A percentile compares a stretch with the other conserved stretches of the same genome.
Conservation (phyloP, 2,888 invertebrate species). For the Amphipoea lucens region DNA sequence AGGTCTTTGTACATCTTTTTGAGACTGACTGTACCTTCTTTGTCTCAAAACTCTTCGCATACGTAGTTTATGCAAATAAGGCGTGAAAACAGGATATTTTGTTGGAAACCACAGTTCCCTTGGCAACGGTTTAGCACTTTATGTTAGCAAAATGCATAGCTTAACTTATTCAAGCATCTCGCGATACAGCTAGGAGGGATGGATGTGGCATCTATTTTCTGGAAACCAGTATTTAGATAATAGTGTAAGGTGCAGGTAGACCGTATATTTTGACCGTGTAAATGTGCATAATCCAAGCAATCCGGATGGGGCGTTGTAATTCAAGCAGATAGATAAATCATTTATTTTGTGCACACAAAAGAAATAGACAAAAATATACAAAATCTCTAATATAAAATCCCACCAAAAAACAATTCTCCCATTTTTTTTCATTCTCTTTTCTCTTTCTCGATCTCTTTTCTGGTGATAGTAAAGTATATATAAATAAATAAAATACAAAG, state of each 20-base stretch:
- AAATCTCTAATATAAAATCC: too few species aligned
- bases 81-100: constrained; percentile 69
- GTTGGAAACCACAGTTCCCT: constrained; percentile 65
- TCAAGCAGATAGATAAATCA: not conserved
- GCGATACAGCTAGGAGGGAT: constrained; percentile 4
- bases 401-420: too few species aligned
- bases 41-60: constrained; percentile 51
- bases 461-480: too few species aligned
- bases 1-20: too few species aligned
- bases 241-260: not conserved
- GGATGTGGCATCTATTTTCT: constrained; percentile 48
- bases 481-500: too few species aligned
- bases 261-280: not conserved
- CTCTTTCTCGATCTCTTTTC: too few species aligned
- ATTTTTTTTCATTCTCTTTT: too few species aligned
- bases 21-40: constrained; percentile 31
- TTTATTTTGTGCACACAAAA: not conserved
- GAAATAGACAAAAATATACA: too few species aligned
- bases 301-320: too few species aligned
- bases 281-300: too few species aligned
- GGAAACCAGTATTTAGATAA: not conserved
- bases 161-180: constrained; percentile 66
- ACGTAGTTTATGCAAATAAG: constrained; percentile 70
- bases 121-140: constrained; percentile 69
- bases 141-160: constrained; percentile 68